Evolutionary conservation across 2,113 vertebrate species (phyloP), one percentile per base, ranked within the genome.

Genomic region (Prietella phreatophila): DNA sequence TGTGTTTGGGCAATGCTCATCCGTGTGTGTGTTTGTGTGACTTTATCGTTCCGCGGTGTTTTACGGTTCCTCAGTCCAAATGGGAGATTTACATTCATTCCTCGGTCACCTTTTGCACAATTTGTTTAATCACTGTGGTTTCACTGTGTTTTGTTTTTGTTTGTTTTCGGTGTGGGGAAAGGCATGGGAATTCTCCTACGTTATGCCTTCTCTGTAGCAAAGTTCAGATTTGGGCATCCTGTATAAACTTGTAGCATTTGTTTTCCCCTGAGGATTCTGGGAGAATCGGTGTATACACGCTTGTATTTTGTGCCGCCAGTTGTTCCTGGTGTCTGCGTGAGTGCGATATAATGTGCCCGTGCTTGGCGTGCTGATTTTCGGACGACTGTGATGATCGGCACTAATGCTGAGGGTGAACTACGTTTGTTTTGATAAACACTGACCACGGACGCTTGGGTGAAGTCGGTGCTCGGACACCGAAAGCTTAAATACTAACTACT

Each of bases 61-160:
- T 73, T 75, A 67, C 42, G 33, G 5, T 67, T 63, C 47, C 69
- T 63, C 36, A n/a, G 63, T 88, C 42, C 81, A 81, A 85, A 88
- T 79, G 89, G 86, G 22, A 92, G 33, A 82, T 81, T 81, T 56
- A 0, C 71, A 89, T 89, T 89, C 30, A 50, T 78, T 86, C 82
- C 88, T 86, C 30, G 19, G 60, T 87, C 30, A 47, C n/a, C 71
- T 84, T 78, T 95, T 93, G 93, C 93, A 95, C 94, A 93, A 86
- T 88, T 92, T 83, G 81, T 89, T 90, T 88, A 47, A 85, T 85
- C 88, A 84, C 84, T 89, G 82, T 89, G 85, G 67, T 76, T 75
- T 30, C 42, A 47, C 27, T 65, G 17, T 53, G 1, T 17, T 79
- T 55, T 8, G 17, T n/a, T 15, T 53, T 53, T 53, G 27, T 3